Evolutionary conservation across 2,797 vertebrate genomes (phyloP).

Genomic region (Hephaestus fuliginosus): DNA sequence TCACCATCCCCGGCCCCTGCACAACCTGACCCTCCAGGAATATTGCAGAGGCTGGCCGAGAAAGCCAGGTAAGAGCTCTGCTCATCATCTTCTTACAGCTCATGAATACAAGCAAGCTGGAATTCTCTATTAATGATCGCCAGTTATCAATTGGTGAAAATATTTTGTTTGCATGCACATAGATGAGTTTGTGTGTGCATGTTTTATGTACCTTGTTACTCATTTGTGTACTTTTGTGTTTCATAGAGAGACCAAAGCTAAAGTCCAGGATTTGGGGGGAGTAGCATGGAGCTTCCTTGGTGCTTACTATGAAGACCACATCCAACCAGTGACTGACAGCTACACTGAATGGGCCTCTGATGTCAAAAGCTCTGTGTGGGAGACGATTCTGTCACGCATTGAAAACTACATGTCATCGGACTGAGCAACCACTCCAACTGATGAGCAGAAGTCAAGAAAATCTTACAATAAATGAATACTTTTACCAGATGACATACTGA

Average conservation of each 20-base stretch:
- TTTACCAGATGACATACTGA: neutral
- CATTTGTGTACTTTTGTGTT: constrained; percentile 34
- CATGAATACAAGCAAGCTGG: neutral
- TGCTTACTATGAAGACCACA: constrained; percentile 81
- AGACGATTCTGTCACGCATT: constrained; percentile 57
- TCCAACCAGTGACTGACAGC: constrained; percentile 68
- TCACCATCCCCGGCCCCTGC: neutral
- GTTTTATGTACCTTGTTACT: neutral
- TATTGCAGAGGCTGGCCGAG: constrained; percentile 59
- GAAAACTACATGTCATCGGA: constrained; percentile 16
- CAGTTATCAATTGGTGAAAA: neutral
- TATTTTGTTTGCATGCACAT: neutral
- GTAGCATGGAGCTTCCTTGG: constrained; percentile 24
- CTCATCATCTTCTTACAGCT: neutral
- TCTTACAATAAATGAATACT: constrained; percentile 31
- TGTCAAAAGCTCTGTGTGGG: constrained; percentile 55
- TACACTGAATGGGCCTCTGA: constrained; percentile 71
- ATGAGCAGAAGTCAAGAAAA: constrained; percentile 11
- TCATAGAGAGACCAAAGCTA: constrained; percentile 57
- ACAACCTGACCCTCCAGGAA: constrained; percentile 43
- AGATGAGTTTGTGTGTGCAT: neutral
- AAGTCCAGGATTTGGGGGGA: constrained; percentile 38
- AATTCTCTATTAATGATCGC: constrained; percentile 21
- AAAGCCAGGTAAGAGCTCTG: constrained; percentile 45
- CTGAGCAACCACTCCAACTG: neutral